Base-by-base conservation (phyloP, 2,888 invertebrate genomes). In the Thecocarcelia acutangulata region DNA sequence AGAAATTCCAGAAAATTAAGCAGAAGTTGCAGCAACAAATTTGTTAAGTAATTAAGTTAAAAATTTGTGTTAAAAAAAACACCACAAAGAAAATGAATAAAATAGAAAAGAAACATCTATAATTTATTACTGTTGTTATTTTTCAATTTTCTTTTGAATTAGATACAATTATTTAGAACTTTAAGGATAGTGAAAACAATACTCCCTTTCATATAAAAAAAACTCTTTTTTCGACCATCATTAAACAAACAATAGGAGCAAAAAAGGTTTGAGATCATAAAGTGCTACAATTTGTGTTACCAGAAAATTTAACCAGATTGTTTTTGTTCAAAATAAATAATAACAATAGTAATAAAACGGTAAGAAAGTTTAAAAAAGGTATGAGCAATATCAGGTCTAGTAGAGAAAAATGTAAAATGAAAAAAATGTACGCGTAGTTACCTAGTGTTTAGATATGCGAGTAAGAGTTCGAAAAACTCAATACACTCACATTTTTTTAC, bases 1-100 rank as follows among this genome's bases (percentile, higher is more conserved):
- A 74, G 8, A 24, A 64, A 21, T 46, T 46, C 15, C 13, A 69
- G 11, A 58, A 42, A 58, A 44, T 50, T 50, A 52, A 13, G 4
- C 12, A 59, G 59, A 50, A 68, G n/a, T 63, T 33, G 24, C 24
- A 50, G 24, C 58, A 63, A 13, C 63, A 44, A 61, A 37, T 76
- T 80, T 72, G 69, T 61, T 33, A 72, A 76, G 61, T 72, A 80
- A 80, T 80, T 76, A 75, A 69, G 44, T 75, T 69, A 37, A 42
- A 72, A 72, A 19, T 46, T 19, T 19, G 17, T 19, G 15, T 44
- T 9, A 24, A 24, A 37, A 40, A 69, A 48, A 58, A 6, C 17
- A 5, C 19, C 9, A 15, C n/a, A n/a, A n/a, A n/a, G n/a, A n/a
- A n/a, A n/a, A n/a, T n/a, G n/a, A n/a, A n/a, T 15, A 3, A 42